These are phyloP conservation scores for Drosophila algonquin DNA, from an alignment of 2,888 invertebrate genomes.

Conservation along the genomic window DNA sequence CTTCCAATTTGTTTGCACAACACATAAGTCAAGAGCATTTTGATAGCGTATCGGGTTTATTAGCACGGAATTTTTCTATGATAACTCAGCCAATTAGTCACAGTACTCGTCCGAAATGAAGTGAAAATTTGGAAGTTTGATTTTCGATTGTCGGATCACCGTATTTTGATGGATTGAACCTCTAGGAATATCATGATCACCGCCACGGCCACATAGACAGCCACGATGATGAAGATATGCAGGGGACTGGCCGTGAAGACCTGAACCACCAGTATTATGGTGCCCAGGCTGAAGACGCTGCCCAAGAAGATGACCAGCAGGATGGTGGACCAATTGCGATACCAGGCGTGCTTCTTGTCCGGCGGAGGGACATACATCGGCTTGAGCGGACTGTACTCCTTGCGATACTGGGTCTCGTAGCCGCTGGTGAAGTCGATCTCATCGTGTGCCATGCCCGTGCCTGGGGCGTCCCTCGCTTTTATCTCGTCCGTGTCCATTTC, in stretches of 20 bases:
- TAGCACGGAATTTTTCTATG: conserved; percentile 19
- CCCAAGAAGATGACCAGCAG: conserved; percentile 62
- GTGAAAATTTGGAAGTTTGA: not conserved
- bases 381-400: conserved; percentile 76
- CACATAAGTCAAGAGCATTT: conserved; percentile 37
- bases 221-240: conserved; percentile 61
- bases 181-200: conserved; percentile 70
- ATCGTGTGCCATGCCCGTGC: conserved; percentile 46
- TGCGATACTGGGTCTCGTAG: conserved; percentile 75
- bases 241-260: conserved; percentile 70
- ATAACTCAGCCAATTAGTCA: conserved; percentile 46
- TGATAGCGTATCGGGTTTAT: conserved; percentile 19
- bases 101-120: not conserved
- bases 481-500: conserved; percentile 70
- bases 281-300: conserved; percentile 66
- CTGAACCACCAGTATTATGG: conserved; percentile 63
- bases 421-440: conserved; percentile 79
- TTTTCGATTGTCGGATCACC: conserved; percentile 48
- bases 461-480: conserved; percentile 33
- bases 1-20: conserved; percentile 57
- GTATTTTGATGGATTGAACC: conserved; percentile 74
- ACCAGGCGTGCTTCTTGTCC: conserved; percentile 69
- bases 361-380: conserved; percentile 58
- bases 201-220: conserved; percentile 62
- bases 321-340: conserved; percentile 69